Evolutionary conservation across 2,113 vertebrate species (phyloP), one percentile per base, ranked within the genome.

Genomic region (Calonectris borealis): DNA sequence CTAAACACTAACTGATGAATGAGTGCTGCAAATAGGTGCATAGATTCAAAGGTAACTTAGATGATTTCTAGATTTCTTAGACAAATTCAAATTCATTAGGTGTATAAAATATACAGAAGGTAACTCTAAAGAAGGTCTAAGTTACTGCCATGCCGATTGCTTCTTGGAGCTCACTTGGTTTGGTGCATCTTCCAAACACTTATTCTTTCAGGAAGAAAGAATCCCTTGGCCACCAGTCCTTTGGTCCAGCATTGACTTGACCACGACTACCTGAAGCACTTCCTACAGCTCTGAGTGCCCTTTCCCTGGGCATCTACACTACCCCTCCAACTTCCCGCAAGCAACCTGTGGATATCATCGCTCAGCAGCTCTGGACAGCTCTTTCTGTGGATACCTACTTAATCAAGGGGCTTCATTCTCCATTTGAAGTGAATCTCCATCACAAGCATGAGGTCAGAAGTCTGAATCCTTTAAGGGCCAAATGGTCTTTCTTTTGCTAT

Each of bases 261-360:
- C 20, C 54, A 58, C 26, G 49, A 6, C 17, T 13, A 15, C 11
- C 25, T 55, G 38, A 38, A 48, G 48, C 8, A 25, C 11, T 44
- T 62, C 11, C 7, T 32, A 20, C 20, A 75, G 29, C 51, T 52
- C 70, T 7, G 54, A 36, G 36, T 38, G 34, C 16, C 76, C 19
- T 40, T 54, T 60, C 48, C 42, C n/a, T 51, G 40, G 13, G 34
- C 49, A n/a, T 20, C 31, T 31, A 22, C 10, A 4, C 4, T 26
- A 42, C 13, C 15, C 1, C 38, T 94, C 57, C 78, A 65, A 2
- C 22, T 49, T 44, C 21, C 58, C 49, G 49, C 26, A 27, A 21
- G 2, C 10, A 52, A 2, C 25, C 38, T 42, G 42, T 12, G 51
- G 29, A 9, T 31, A 5, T 14, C 18, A 7, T 6, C 2, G 3